These are phyloP conservation scores for Phragmatobia fuliginosa DNA, from an alignment of 2,888 invertebrate genomes.

Conservation along the genomic window DNA sequence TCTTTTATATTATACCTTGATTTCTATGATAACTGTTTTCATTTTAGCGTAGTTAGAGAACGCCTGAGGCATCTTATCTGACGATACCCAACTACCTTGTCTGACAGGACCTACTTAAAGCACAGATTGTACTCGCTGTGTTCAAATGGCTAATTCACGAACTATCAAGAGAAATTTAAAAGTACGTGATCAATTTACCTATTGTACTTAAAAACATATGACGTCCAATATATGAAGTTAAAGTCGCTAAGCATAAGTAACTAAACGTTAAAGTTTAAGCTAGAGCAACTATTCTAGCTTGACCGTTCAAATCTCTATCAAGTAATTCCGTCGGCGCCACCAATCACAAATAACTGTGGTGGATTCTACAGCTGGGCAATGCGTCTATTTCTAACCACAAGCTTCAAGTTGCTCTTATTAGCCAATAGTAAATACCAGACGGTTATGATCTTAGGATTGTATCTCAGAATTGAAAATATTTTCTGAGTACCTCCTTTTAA, in stretches of 20 bases:
- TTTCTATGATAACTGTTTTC: too few relatives aligned
- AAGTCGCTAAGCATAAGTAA: too few relatives aligned
- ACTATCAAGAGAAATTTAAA: background rate
- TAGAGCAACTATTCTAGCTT: background rate
- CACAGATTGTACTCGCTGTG: too few relatives aligned
- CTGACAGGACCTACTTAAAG: too few relatives aligned
- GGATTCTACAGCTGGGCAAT: slow-evolving; percentile 37
- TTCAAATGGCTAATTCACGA: background rate
- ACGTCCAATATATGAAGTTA: too few relatives aligned
- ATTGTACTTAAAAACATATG: background rate
- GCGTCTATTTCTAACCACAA: slow-evolving; percentile 56
- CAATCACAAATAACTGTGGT: slow-evolving; percentile 32
- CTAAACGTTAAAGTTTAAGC: too few relatives aligned
- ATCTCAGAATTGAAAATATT: background rate
- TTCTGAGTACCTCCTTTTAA: background rate
- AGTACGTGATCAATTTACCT: background rate
- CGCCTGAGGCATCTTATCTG: too few relatives aligned
- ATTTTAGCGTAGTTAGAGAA: too few relatives aligned
- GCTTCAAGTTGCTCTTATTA: slow-evolving; percentile 30
- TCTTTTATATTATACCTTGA: too few relatives aligned
- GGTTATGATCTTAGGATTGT: slow-evolving; percentile 21
- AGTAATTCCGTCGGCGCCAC: background rate
- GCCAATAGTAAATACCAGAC: slow-evolving; percentile 46
- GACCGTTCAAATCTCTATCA: slow-evolving; percentile 4
- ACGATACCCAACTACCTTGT: too few relatives aligned